Conservation (phyloP, 1,140 invertebrate genomes). For the Drosophila arawakana region DNA sequence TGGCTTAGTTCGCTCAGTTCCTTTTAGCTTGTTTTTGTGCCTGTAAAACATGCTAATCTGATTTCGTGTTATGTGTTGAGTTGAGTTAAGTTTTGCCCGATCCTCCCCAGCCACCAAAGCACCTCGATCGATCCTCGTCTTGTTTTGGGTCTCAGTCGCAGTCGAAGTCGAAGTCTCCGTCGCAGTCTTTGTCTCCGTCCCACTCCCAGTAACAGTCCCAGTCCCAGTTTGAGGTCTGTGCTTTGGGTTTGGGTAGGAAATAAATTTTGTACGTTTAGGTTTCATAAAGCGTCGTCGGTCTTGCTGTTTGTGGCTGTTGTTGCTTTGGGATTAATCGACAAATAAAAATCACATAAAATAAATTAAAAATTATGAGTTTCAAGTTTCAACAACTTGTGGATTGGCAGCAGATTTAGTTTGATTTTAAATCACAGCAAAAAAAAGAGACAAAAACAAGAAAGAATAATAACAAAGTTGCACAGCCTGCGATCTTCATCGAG, state of each 20-base stretch:
- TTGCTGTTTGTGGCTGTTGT: slow-evolving; percentile 37
- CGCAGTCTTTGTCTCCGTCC: background rate
- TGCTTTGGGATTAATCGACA: slow-evolving; percentile 75
- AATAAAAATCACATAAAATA: slow-evolving; percentile 84
- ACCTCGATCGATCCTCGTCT: slow-evolving; percentile 6
- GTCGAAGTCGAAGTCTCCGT: background rate
- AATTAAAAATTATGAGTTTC: slow-evolving; percentile 83
- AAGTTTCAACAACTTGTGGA: slow-evolving; percentile 78
- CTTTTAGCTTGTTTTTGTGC: slow-evolving; percentile 59
- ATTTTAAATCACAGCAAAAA: slow-evolving; percentile 65
- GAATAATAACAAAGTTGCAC: slow-evolving; percentile 63
- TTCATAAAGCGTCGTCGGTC: slow-evolving; percentile 76
- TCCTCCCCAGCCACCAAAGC: slow-evolving; percentile 7
- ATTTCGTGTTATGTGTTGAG: slow-evolving; percentile 82
- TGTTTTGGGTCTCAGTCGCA: background rate
- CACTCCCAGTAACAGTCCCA: background rate
- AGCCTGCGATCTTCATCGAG: slow-evolving; percentile 12
- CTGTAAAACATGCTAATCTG: slow-evolving; percentile 82
- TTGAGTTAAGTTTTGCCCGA: slow-evolving; percentile 15
- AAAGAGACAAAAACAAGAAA: slow-evolving; percentile 7
- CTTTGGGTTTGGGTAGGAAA: slow-evolving; percentile 55
- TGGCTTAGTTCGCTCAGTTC: slow-evolving; percentile 71
- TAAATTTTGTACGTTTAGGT: slow-evolving; percentile 82
- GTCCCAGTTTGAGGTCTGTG: background rate
- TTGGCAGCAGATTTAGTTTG: slow-evolving; percentile 80